Base-by-base conservation (phyloP, 2,797 vertebrate genomes). In the Erethizon dorsatum region DNA sequence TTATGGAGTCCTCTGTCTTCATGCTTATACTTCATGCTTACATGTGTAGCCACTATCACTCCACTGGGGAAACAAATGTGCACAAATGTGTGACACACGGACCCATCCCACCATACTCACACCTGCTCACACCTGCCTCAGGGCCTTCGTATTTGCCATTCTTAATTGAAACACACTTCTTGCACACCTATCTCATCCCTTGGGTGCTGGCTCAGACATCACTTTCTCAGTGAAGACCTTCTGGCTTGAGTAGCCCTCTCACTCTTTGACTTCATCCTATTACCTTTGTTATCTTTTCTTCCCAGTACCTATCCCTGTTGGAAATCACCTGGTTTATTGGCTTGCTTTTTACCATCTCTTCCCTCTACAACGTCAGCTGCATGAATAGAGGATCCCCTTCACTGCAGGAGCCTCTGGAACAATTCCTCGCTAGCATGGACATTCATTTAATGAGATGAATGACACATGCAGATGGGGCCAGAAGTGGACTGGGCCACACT, bases 181-280 rank as follows among this genome's bases (percentile, higher is more conserved):
- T 11, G 17, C 17, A 91, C 22, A 50, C 80, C 12, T 85, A 26
- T 54, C 28, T 91, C 41, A 69, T 69, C 24, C 45, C 59, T 86
- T 78, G 57, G 9, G 24, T 77, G n/a, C 80, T 69, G 80, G 63
- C n/a, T 96, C 85, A 88, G 37, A 52, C 20, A 41, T 65, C 83
- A 57, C 52, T 47, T 86, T 33, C n/a, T 95, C 69, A 83, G 73
- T 90, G 61, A 90, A 92, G 28, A 57, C 54, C 18, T 96, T n/a
- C n/a, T 52, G 79, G 52, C 45, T 79, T 71, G 54, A 73, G n/a
- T 11, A 52, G 54, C 52, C 37, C 8, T 28, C 33, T 67, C 7
- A 47, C 12, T 3, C 9, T 57, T 57, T 57, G 78, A 63, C 11
- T 94, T 37, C 37, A 10, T 8, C 28, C 3, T 33, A 7, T 41